phyloP scores from a whole-genome alignment of 2,888 invertebrate species.

The Acrobeloides nanus region DNA sequence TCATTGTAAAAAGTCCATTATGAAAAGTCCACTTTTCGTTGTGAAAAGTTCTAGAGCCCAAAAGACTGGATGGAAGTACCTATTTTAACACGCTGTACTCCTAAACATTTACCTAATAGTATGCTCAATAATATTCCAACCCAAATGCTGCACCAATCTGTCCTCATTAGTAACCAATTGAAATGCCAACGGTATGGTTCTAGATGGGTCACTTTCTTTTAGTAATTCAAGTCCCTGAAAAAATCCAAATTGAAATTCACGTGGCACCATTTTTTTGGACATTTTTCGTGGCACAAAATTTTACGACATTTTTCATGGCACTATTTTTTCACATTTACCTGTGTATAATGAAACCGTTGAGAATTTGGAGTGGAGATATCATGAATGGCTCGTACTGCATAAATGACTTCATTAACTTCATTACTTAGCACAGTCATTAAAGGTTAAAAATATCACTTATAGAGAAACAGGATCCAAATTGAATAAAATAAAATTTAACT shows the following conservation, averaged over 20 bases:
- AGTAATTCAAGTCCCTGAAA: constrained; percentile 31
- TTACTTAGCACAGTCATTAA: constrained; percentile 1
- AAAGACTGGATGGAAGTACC: too few relatives aligned
- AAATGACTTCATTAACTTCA: constrained; percentile 11
- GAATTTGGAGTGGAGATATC: constrained; percentile 24
- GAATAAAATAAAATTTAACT: too few relatives aligned
- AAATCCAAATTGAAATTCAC: constrained; percentile 12
- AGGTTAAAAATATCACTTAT: too few relatives aligned
- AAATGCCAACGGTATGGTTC: constrained; percentile 23
- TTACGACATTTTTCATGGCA: too few relatives aligned
- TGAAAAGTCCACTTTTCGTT: too few relatives aligned
- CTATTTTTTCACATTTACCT: constrained; percentile 21
- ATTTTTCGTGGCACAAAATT: too few relatives aligned
- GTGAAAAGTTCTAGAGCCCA: too few relatives aligned
- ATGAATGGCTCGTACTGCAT: constrained; percentile 26
- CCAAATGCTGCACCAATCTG: constrained; percentile 22
- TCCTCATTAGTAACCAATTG: constrained; percentile 20
- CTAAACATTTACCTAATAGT: constrained; percentile 28
- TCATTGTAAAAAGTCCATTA: too few relatives aligned
- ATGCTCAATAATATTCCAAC: constrained; percentile 35
- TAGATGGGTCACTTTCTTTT: constrained; percentile 25
- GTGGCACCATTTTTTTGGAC: too few relatives aligned
- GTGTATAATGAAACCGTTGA: constrained; percentile 19
- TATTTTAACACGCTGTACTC: too few relatives aligned
- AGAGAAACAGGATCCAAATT: too few relatives aligned